These are phyloP conservation scores for Digitonthophagus gazella DNA, from an alignment of 2,888 invertebrate genomes.

Conservation along the genomic window DNA sequence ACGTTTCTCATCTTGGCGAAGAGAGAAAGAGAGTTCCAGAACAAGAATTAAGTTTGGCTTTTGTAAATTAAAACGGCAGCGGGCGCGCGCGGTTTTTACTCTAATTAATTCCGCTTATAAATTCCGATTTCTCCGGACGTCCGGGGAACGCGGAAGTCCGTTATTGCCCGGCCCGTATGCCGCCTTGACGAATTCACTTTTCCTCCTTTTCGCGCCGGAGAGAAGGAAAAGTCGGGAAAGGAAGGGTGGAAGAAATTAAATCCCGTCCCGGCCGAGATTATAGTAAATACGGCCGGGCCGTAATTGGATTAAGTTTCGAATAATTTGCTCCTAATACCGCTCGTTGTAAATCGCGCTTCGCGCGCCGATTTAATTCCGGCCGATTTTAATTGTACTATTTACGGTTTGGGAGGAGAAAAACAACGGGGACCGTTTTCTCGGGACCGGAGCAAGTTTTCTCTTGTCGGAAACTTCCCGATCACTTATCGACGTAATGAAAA, in stretches of 20 bases:
- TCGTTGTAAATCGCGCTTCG: slow-evolving; percentile 49
- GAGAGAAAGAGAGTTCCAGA: too few species aligned
- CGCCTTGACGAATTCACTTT: slow-evolving; percentile 52
- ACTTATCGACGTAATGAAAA: not conserved
- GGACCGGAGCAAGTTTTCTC: not conserved
- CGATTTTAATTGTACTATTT: not conserved
- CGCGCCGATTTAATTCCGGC: not conserved
- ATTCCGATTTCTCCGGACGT: slow-evolving; percentile 50
- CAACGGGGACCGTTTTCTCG: not conserved
- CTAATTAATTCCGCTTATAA: slow-evolving; percentile 58
- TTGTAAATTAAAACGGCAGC: slow-evolving; percentile 57
- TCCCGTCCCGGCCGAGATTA: slow-evolving; percentile 43
- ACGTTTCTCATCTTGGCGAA: slow-evolving; percentile 57
- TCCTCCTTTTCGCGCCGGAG: slow-evolving; percentile 41
- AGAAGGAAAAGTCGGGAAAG: slow-evolving; percentile 33
- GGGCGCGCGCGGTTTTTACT: slow-evolving; percentile 52
- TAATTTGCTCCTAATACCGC: slow-evolving; percentile 49
- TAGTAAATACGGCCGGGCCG: slow-evolving; percentile 49
- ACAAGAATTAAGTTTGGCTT: slow-evolving; percentile 58
- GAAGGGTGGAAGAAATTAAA: slow-evolving; percentile 51
- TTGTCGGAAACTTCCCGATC: not conserved
- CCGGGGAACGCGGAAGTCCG: slow-evolving; percentile 30
- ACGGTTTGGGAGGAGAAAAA: not conserved
- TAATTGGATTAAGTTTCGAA: slow-evolving; percentile 51
- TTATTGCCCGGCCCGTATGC: slow-evolving; percentile 52